These are phyloP conservation scores for Apeltes quadracus DNA, from an alignment of 2,113 vertebrate species.

Conservation along the genomic window DNA sequence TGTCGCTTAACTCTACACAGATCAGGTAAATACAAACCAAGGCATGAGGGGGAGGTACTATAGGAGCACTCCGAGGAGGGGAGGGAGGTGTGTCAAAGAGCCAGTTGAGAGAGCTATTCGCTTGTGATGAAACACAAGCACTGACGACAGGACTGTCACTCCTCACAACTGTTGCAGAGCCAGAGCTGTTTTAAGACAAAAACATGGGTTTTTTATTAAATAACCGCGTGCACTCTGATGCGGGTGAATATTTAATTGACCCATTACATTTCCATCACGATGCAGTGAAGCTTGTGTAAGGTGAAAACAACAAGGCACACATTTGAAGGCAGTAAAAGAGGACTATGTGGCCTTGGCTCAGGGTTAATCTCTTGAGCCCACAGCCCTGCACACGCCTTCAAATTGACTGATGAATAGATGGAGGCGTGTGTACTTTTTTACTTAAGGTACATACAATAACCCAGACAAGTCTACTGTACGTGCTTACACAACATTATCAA, in stretches of 20 bases:
- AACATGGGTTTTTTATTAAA: neutral
- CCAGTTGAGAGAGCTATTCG: slow-evolving; percentile 58
- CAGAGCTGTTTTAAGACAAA: slow-evolving; percentile 9
- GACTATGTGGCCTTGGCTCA: neutral
- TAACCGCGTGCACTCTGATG: neutral
- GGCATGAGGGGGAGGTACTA: slow-evolving; percentile 12
- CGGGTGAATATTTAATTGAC: neutral
- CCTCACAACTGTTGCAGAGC: neutral
- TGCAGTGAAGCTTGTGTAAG: neutral
- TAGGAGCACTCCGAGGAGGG: neutral
- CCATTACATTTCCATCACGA: neutral
- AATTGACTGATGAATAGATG: neutral
- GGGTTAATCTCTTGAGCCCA: neutral
- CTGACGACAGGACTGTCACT: neutral
- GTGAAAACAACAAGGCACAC: neutral
- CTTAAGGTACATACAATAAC: neutral
- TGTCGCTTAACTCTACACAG: neutral
- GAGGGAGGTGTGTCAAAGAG: slow-evolving; percentile 53
- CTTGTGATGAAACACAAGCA: neutral
- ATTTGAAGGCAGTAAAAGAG: slow-evolving; percentile 10
- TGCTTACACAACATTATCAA: neutral
- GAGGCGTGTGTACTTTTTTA: neutral
- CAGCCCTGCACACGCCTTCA: neutral
- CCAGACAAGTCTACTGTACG: neutral
- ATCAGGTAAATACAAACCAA: neutral